Base-by-base conservation (phyloP, 1,140 invertebrate genomes). In the Papilio aristodemus region DNA sequence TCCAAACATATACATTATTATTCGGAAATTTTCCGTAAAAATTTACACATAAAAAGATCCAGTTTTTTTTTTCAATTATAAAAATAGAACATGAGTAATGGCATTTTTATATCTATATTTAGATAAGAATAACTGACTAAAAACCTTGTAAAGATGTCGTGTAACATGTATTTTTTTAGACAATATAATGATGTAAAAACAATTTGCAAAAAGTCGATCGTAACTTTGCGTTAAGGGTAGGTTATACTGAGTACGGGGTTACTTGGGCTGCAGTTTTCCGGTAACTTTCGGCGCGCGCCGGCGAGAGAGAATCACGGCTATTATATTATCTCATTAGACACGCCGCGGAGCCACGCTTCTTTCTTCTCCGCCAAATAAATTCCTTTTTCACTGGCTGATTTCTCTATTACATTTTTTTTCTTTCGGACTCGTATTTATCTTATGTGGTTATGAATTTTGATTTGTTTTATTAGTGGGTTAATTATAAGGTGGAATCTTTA, bases 321-420 rank as follows among this genome's bases (percentile, higher is more conserved):
- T 90, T 88, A 90, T 88, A 89, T 90, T 90, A 89, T 89, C 86
- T 88, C 86, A 88, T 90, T 90, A 90, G 86, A 87, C 79, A 88
- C 86, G 86, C 82, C 82, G 83, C 79, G 78, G 63, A 78, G 83
- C 77, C 76, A 79, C 76, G 75, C 77, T 19, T 10, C 46, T 19
- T 74, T 75, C 79, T 77, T 87, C 84, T 83, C 84, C 83, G 83
- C 86, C 81, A 87, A 87, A 89, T 90, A 89, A 87, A 88, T 90
- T 90, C 80, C 77, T 83, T 87, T 84, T 77, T 75, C 74, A 85
- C 78, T 77, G 78, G 79, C 77, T 80, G 85, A 86, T 83, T 84
- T 82, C 77, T 81, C 74, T 83, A 85, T 87, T 86, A 80, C 73
- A 69, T 78, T 84, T 79, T 75, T 85, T 78, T 84, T 79, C 74